Conservation (phyloP, 2,888 invertebrate genomes). For the Drosophila multiciliata region DNA sequence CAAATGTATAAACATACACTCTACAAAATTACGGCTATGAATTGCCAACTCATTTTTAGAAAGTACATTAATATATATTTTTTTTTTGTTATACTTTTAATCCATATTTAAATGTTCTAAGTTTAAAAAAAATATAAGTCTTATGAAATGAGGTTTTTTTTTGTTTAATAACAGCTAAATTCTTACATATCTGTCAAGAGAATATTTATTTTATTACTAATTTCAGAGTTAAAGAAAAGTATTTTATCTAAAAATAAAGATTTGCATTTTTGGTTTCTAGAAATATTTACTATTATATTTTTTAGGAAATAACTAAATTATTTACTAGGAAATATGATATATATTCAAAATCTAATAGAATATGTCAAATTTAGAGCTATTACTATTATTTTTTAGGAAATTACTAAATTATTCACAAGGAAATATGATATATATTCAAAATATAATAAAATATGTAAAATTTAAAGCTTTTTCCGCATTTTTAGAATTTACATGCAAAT, state of each 20-base stretch:
- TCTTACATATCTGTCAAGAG: background rate
- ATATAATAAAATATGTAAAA: too few species aligned
- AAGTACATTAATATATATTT: background rate
- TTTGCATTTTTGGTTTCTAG: rapidly evolving
- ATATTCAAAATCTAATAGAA: too few species aligned
- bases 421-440: too few species aligned
- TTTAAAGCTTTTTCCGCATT: too few species aligned
- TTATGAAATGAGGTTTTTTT: background rate
- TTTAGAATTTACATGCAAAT: too few species aligned
- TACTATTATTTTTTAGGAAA: background rate
- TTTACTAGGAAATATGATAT: too few species aligned
- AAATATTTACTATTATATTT: background rate
- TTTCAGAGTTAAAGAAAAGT: rapidly evolving
- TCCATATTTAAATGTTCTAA: background rate
- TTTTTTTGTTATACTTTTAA: background rate
- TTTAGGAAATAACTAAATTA: too few species aligned
- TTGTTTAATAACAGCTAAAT: background rate
- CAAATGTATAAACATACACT: background rate
- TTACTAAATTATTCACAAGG: too few species aligned
- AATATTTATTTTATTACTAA: background rate
- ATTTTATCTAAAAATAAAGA: background rate
- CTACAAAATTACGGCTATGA: background rate
- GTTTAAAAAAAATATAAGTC: background rate
- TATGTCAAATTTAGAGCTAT: too few species aligned
- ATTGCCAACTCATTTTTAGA: background rate